Conservation (phyloP, 2,797 vertebrate species). For the Acanthurus leucopareius region DNA sequence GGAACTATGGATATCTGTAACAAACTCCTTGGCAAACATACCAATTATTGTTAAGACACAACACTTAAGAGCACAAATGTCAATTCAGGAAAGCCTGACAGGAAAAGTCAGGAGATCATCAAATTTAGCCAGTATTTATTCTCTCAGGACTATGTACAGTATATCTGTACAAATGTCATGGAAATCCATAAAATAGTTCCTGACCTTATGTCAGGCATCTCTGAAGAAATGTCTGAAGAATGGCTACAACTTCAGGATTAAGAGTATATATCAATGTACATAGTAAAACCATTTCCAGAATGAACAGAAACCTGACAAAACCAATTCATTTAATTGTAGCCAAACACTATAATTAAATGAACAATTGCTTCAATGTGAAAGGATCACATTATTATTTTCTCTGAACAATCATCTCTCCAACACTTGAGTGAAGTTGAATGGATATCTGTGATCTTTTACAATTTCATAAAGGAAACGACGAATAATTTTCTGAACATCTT, state of each 20-base stretch:
- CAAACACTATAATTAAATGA: slow-evolving; percentile 80
- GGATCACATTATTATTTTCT: slow-evolving; percentile 73
- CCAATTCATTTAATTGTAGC: slow-evolving; percentile 68
- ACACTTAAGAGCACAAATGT: neutral
- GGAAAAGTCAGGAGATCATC: neutral
- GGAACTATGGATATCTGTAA: neutral
- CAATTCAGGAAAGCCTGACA: neutral
- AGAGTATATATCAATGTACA: slow-evolving; percentile 12
- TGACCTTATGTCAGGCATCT: neutral
- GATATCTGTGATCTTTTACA: slow-evolving; percentile 69
- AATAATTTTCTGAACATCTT: slow-evolving; percentile 63
- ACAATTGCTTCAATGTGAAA: slow-evolving; percentile 72
- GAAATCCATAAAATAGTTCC: neutral
- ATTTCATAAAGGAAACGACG: slow-evolving; percentile 68
- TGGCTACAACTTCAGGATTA: slow-evolving; percentile 5
- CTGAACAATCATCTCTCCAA: slow-evolving; percentile 65
- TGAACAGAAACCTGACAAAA: slow-evolving; percentile 68
- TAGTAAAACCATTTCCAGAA: slow-evolving; percentile 27
- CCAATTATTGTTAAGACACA: neutral
- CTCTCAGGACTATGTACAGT: neutral
- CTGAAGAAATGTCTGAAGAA: neutral
- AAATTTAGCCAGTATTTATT: too few species aligned
- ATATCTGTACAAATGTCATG: neutral
- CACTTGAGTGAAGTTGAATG: slow-evolving; percentile 73
- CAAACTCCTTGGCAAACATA: neutral